These are phyloP conservation scores for Sapayoa aenigma DNA, from an alignment of 2,113 vertebrate species.

Conservation along the genomic window DNA sequence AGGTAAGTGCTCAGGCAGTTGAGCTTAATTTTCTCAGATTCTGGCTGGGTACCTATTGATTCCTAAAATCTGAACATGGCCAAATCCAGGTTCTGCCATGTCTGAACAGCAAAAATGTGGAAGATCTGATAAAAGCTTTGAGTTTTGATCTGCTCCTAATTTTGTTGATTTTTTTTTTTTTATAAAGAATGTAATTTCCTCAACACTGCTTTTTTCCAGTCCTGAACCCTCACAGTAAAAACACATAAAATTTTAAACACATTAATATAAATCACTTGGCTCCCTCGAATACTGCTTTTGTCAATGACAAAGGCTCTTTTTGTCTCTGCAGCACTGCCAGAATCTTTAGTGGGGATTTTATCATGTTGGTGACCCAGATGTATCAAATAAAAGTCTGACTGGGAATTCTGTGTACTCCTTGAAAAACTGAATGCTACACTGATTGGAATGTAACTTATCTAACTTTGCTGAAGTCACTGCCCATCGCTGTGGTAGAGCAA, in stretches of 20 bases:
- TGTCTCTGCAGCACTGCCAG: conserved; percentile 12
- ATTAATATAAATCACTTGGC: conserved; percentile 37
- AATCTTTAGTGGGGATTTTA: conserved; percentile 34
- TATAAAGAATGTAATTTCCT: neutral
- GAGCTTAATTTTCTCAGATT: neutral
- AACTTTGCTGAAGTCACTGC: neutral
- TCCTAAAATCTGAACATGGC: neutral
- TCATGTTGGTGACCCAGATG: neutral
- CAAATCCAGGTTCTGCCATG: neutral
- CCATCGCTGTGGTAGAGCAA: neutral
- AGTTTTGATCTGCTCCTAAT: neutral
- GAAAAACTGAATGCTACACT: neutral
- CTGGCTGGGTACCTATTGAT: neutral
- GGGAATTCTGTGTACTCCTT: neutral
- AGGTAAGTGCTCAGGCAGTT: neutral
- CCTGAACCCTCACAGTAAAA: neutral
- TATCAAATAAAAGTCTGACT: neutral
- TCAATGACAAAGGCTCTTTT: neutral
- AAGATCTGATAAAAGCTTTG: neutral
- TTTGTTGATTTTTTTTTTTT: neutral
- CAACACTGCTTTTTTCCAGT: conserved; percentile 12
- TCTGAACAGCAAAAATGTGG: neutral
- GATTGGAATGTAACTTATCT: neutral
- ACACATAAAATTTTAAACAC: neutral
- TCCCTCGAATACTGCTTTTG: conserved; percentile 5